Evolutionary conservation across 2,888 invertebrate species (phyloP), one percentile per base, ranked within the genome.

Genomic region (Arrhopalites spinosus): DNA sequence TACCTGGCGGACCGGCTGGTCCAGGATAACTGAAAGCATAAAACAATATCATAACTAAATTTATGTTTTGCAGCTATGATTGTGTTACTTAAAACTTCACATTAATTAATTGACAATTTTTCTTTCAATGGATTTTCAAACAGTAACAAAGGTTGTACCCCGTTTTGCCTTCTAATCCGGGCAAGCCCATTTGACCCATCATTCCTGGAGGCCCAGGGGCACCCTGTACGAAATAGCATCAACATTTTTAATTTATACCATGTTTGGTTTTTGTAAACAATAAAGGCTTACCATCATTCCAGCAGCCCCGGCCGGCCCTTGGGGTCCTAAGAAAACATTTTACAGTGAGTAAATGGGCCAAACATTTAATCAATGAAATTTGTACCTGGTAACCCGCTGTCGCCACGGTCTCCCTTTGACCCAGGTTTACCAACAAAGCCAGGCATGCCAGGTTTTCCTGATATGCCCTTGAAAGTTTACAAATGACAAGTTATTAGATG

Each of bases 371-470:
- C n/a, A n/a, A n/a, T n/a, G n/a, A n/a, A n/a, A n/a, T n/a, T n/a
- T 45, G 86, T 86, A 53, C 88, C 88, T 43, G 84, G 79, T 3
- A 83, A 76, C 23, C 85, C 85, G 61, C 78, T 78, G 70, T 85
- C 85, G 1, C 88, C 88, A 76, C 82, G 81, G 43, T 86, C 86
- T 15, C 87, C 87, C 77, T 86, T 86, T 27, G 83, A 79, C 17
- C 87, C 87, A 47, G 85, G 80, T 81, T 85, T 85, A 25, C 87
- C 87, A 66, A 84, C 80, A 47, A 85, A 69, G 72, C 88, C 87
- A 45, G 85, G 83, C 73, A 82, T 73, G n/a, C 87, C 88, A 17
- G 84, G 84, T 78, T 84, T 84, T 68, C 88, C 88, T 50, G 81
- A 77, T 15, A 82, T 77, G 1, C 85, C 85, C 84, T 85, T n/a